Conservation (phyloP, 1,140 invertebrate species). For the Papilio dardanus region DNA sequence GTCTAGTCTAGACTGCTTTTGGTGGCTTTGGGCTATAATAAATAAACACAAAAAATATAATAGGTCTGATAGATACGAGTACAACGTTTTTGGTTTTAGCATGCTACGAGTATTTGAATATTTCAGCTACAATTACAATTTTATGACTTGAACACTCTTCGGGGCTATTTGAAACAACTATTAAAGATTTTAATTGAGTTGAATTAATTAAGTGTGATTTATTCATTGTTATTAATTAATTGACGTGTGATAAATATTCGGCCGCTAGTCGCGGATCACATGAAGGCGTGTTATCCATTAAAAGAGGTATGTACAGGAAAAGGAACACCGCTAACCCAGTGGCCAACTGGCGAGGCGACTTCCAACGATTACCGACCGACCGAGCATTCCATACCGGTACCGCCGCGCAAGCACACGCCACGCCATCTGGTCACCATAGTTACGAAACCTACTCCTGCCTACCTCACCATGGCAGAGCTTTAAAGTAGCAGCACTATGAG, state of each 20-base stretch:
- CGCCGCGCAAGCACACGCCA: constrained; percentile 63
- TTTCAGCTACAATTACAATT: no score
- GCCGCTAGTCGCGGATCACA: constrained; percentile 31
- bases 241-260: neutral
- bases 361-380: constrained; percentile 63
- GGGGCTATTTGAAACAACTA: neutral
- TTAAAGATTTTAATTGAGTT: neutral
- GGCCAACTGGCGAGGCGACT: constrained; percentile 74
- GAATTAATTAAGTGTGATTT: neutral
- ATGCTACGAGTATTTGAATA: neutral
- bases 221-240: neutral
- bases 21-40: neutral
- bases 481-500: constrained; percentile 53
- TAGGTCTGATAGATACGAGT: no score
- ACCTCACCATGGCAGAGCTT: constrained; percentile 50
- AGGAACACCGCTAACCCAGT: constrained; percentile 78
- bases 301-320: constrained; percentile 71
- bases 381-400: constrained; percentile 72
- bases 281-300: constrained; percentile 65
- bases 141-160: fast-evolving
- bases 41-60: neutral
- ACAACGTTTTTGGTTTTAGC: no score
- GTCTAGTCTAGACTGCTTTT: constrained; percentile 5
- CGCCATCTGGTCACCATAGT: constrained; percentile 55
- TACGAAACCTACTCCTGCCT: constrained; percentile 46